phyloP scores from a whole-genome alignment of 2,113 vertebrate species.

The Tiliqua scincoides region DNA sequence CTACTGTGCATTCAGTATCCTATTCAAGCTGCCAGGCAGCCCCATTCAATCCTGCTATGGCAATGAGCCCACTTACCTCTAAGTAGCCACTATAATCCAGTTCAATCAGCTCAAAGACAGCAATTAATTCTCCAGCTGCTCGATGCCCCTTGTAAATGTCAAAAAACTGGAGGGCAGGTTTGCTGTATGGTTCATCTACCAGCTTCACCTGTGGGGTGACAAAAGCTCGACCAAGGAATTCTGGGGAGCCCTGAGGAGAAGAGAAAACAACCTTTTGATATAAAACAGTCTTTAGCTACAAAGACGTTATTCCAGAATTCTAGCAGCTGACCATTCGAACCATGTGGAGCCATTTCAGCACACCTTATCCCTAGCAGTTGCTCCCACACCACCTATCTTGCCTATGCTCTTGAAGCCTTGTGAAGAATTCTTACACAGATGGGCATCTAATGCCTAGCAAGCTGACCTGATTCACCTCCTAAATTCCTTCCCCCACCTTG shows the following conservation, averaged over 20 bases:
- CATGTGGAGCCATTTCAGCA: background rate
- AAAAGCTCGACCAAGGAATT: slow-evolving; percentile 85
- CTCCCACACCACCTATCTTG: background rate
- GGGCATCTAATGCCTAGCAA: background rate
- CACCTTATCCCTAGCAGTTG: background rate
- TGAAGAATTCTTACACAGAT: background rate
- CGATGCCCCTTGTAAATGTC: slow-evolving; percentile 82
- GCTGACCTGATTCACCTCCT: background rate
- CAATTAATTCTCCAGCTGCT: slow-evolving; percentile 86
- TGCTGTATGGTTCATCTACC: slow-evolving; percentile 80
- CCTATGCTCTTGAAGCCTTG: background rate
- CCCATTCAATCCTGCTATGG: background rate
- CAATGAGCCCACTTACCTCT: slow-evolving; percentile 79
- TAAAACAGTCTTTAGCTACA: background rate
- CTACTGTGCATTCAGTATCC: fast-evolving
- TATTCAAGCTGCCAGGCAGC: background rate
- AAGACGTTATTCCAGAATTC: background rate
- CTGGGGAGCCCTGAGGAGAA: slow-evolving; percentile 76
- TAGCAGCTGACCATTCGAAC: background rate
- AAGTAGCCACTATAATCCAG: slow-evolving; percentile 86
- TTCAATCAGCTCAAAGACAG: slow-evolving; percentile 91
- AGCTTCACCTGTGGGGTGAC: slow-evolving; percentile 87
- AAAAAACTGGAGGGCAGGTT: slow-evolving; percentile 85
- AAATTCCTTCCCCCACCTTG: background rate
- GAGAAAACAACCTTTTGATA: background rate